phyloP scores from a whole-genome alignment of 2,113 vertebrate species.

The Apodemus speciosus region DNA sequence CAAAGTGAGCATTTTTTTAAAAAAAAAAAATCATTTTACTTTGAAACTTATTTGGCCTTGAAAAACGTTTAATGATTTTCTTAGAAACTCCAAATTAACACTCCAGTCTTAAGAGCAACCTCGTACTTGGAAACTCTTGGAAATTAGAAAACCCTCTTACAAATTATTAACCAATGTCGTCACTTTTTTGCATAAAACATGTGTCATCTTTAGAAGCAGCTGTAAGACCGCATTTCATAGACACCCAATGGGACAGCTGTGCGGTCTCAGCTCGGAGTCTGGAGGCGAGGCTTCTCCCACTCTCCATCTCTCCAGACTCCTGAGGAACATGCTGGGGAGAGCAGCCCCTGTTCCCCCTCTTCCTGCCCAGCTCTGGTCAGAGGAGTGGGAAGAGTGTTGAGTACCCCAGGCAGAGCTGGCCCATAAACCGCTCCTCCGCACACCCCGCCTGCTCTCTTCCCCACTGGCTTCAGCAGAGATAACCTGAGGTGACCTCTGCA shows the following conservation, averaged over 20 bases:
- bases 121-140: neutral
- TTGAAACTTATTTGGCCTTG: slow-evolving; percentile 8
- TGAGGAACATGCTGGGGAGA: neutral
- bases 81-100: neutral
- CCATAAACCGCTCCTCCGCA: neutral
- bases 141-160: slow-evolving; percentile 47
- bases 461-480: neutral
- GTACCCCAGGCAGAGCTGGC: slow-evolving; percentile 1
- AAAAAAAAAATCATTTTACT: slow-evolving; percentile 7
- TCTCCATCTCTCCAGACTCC: neutral
- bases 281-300: neutral
- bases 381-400: neutral
- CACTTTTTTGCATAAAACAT: slow-evolving; percentile 10
- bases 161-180: slow-evolving; percentile 22
- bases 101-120: too few relatives aligned
- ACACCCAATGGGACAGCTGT: neutral
- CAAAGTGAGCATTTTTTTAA: neutral
- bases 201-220: neutral
- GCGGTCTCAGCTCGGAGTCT: neutral
- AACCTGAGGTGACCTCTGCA: neutral
- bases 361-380: neutral
- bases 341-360: neutral
- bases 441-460: neutral
- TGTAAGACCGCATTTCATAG: neutral
- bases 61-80: slow-evolving; percentile 41